Evolutionary conservation across 1,140 invertebrate genomes (phyloP), one percentile per base, ranked within the genome.

Genomic region (Hyposmocoma kahamanoa): DNA sequence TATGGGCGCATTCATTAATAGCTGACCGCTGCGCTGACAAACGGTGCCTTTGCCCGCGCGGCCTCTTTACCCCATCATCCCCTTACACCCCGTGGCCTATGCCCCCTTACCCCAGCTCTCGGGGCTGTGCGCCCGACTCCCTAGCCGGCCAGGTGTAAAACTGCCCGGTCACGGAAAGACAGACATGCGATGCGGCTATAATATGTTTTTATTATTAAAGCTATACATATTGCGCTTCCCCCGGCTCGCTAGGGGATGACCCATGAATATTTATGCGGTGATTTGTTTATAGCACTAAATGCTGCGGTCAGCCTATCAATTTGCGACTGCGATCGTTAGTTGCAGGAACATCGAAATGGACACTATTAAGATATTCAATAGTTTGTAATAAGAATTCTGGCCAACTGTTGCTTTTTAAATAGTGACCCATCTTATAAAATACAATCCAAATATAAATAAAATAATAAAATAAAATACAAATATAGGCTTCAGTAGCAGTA

Each of bases 151-250:
- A 84, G 80, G 80, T 84, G 80, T 84, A 84, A 84, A 84, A 81
- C 76, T 77, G 80, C 76, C 64, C 69, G 76, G 77, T 84, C 80
- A 84, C 80, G 80, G 71, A 80, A 84, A 77, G 55, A 72, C 67
- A 72, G 76, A 84, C 80, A 84, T 81, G 80, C 80, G 67, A 84
- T 84, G 80, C 68, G 65, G 69, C 80, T 84, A n/a, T n/a, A 84
- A 84, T 84, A 84, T 74, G 80, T 81, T 84, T 80, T 81, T 81
- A 81, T 81, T 81, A 81, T 81, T 77, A 80, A 78, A 77, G 62
- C 63, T 62, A 62, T 65, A 64, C 60, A 59, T 69, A 79, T 74
- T 76, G 73, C 66, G 62, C 66, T 77, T 75, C 73, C 67, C 67
- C 64, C 22, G 24, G 46, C n/a, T n/a, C n/a, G 46, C 56, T 46